phyloP scores from a whole-genome alignment of 2,888 invertebrate genomes.

The Drosophila macrospina region DNA sequence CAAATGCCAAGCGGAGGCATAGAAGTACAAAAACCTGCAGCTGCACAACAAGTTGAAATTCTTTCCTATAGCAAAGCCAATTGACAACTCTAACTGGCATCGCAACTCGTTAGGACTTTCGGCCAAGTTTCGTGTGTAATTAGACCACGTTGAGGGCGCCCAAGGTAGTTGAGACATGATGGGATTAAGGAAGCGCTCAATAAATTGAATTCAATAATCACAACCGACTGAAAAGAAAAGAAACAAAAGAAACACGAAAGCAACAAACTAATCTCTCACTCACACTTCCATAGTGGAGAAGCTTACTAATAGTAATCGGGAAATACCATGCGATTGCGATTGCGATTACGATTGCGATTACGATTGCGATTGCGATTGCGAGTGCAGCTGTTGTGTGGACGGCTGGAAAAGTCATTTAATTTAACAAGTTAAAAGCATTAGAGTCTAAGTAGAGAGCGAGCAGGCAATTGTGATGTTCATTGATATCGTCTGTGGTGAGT shows the following conservation, averaged over 20 bases:
- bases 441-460: conserved; percentile 27
- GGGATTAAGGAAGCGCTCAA: neutral
- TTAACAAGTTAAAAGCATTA: conserved; percentile 23
- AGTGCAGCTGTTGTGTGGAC: conserved; percentile 39
- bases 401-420: conserved; percentile 41
- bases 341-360: no score
- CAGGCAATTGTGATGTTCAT: conserved; percentile 27
- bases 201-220: neutral
- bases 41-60: no score
- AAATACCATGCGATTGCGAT: conserved; percentile 37
- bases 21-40: neutral
- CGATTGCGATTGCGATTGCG: conserved; percentile 43
- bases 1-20: no score
- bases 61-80: neutral
- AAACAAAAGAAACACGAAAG: no score
- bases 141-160: conserved; percentile 7
- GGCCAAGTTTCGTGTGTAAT: neutral
- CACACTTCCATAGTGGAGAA: neutral
- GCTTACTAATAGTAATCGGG: conserved; percentile 52
- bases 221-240: neutral
- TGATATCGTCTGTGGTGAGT: no score
- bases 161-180: neutral
- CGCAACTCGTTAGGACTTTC: neutral
- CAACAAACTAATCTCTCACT: conserved; percentile 1
- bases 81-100: neutral